Base-by-base conservation (phyloP, 2,797 vertebrate species). In the Trichosurus vulpecula region DNA sequence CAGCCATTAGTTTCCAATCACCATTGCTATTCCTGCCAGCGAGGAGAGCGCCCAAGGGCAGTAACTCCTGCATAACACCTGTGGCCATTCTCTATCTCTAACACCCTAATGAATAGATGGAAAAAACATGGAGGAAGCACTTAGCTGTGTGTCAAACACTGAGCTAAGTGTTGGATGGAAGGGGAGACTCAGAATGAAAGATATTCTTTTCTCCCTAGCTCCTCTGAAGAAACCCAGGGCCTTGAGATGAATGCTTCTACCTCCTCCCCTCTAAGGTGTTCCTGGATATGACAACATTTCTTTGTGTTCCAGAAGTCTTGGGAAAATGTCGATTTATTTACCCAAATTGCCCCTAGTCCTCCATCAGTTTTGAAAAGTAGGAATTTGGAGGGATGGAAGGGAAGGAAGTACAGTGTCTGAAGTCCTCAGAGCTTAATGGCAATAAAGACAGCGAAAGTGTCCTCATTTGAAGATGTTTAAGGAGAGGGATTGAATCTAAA, bases 401-500 rank as follows among this genome's bases (percentile, higher is more conserved):
- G 52, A 52, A 94, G 29, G 81, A 95, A 96, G 94, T 0, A 35
- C 57, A 90, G 52, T 52, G 56, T 90, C 94, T 96, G 51, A 92
- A 92, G 94, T 58, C 74, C 95, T 91, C 54, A 94, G 56, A 94
- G 31, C 61, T 96, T 92, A 91, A 58, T 93, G 87, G 57, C 35
- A 90, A 30, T 96, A 95, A 95, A 92, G 91, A 87, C 30, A 27
- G 27, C 22, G 13, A 66, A 90, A 93, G 61, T 11, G 52, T 87
- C 92, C 52, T 56, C 51, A 74, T 95, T 91, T 93, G 55, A 30
- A 66, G 56, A 52, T 93, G 61, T 66, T 93, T 95, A 93, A 93
- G 93, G 94, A 93, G 57, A 92, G 16, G 90, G 51, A 92, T 94
- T 95, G 91, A 81, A 92, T 95, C 31, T 93, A 96, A 96, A 96